Conservation (phyloP, 2,113 vertebrate species). For the Rhinopomastus cyanomelas region DNA sequence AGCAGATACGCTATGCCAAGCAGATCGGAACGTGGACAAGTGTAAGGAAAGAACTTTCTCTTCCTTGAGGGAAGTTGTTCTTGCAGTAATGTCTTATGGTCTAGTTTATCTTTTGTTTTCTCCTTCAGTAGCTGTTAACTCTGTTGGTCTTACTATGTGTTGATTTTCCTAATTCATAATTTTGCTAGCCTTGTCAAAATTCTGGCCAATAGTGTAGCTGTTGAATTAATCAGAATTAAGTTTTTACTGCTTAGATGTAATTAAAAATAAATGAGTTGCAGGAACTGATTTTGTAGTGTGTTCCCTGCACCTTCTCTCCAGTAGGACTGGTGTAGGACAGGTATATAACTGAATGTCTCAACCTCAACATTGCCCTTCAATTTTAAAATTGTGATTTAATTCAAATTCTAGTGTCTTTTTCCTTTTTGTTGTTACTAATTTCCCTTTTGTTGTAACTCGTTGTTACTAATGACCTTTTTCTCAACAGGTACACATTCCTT, state of each 20-base stretch:
- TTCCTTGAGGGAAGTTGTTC: neutral
- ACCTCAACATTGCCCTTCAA: neutral
- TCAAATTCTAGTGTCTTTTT: neutral
- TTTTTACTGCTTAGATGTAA: neutral
- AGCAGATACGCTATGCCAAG: neutral
- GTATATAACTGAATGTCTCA: neutral
- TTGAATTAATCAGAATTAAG: neutral
- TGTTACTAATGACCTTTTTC: neutral
- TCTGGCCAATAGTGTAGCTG: neutral
- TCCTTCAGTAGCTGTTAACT: neutral
- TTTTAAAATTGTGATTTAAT: neutral
- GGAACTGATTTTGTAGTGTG: neutral
- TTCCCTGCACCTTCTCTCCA: neutral
- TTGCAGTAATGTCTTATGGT: neutral
- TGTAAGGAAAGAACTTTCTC: neutral
- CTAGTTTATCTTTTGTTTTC: neutral
- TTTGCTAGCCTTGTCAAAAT: neutral
- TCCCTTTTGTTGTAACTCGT: too few species aligned
- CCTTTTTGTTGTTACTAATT: neutral
- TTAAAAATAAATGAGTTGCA: neutral
- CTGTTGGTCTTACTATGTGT: fast-evolving
- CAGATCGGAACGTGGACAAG: neutral
- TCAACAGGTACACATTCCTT: slow-evolving; percentile 88
- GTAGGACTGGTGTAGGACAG: neutral
- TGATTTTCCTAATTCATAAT: neutral